Evolutionary conservation across 2,888 invertebrate species (phyloP), one percentile per base, ranked within the genome.

Genomic region (Xanthia icteritia): DNA sequence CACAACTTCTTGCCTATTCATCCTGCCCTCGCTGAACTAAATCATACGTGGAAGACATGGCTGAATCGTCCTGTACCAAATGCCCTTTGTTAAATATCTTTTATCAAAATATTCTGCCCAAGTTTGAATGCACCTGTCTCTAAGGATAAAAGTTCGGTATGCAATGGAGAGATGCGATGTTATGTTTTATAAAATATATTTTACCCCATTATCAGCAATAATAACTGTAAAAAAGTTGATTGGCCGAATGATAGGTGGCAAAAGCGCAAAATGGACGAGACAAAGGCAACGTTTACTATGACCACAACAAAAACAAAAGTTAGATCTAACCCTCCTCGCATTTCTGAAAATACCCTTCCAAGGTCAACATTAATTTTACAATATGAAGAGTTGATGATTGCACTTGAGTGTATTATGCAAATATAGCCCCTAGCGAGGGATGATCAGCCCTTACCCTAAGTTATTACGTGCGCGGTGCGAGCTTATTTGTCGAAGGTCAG

Each of bases 301-400:
- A 48, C 48, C 15, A 48, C 15, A 48, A 48, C 48, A 48, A 48
- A 48, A 27, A 42, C 39, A 20, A 51, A 27, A 45, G 20, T n/a
- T n/a, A n/a, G n/a, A n/a, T n/a, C n/a, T n/a, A n/a, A n/a, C n/a
- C n/a, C n/a, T n/a, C n/a, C n/a, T n/a, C n/a, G n/a, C n/a, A n/a
- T n/a, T n/a, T 51, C 27, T 20, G 11, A 69, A 60, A 75, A 54
- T 60, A 9, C 27, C 39, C 17, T 67, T 36, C 27, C 78, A 77
- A 81, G 83, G 51, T 77, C 48, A 45, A 71, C 39, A 83, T 60
- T 64, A 2, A 60, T 68, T 68, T 71, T 71, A 36, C 83, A 60
- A 58, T 23, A 51, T 63, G 69, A 78, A 70, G 66, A 73, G 61
- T n/a, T 31, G n/a, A 56, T 66, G 31, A 65, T 73, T 65, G 74